Conservation (phyloP, 2,797 vertebrate genomes). For the Sebastes minor region DNA sequence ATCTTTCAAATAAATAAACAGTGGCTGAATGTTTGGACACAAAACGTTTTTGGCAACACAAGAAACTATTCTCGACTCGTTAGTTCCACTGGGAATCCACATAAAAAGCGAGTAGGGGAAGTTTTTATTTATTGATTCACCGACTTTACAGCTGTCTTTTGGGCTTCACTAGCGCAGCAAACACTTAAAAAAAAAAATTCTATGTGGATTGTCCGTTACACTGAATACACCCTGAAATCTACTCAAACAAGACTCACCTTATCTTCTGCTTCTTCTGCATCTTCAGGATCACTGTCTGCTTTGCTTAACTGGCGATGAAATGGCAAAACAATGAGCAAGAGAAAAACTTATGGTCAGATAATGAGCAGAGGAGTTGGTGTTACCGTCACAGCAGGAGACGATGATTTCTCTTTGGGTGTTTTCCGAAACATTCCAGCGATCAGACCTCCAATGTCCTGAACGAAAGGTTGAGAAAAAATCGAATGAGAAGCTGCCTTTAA, state of each 20-base stretch:
- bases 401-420: conserved; percentile 36
- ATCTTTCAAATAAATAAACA: neutral
- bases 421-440: conserved; percentile 56
- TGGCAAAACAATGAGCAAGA: neutral
- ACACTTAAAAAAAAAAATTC: neutral
- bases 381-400: conserved; percentile 25
- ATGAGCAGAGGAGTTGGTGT: neutral
- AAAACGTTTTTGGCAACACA: neutral
- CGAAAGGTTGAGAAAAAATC: neutral
- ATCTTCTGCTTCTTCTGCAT: conserved; percentile 20
- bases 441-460: conserved; percentile 52
- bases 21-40: neutral
- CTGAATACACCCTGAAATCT: neutral
- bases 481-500: neutral
- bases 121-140: neutral
- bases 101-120: neutral
- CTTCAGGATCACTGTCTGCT: conserved; percentile 37
- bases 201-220: neutral
- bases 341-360: neutral
- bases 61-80: neutral
- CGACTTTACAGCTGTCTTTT: neutral
- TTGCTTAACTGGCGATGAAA: conserved; percentile 27
- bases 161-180: neutral
- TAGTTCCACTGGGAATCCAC: neutral
- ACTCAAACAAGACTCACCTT: conserved; percentile 6